These are phyloP conservation scores for Nyctalus aviator DNA, from an alignment of 2,797 vertebrate genomes.

Conservation along the genomic window DNA sequence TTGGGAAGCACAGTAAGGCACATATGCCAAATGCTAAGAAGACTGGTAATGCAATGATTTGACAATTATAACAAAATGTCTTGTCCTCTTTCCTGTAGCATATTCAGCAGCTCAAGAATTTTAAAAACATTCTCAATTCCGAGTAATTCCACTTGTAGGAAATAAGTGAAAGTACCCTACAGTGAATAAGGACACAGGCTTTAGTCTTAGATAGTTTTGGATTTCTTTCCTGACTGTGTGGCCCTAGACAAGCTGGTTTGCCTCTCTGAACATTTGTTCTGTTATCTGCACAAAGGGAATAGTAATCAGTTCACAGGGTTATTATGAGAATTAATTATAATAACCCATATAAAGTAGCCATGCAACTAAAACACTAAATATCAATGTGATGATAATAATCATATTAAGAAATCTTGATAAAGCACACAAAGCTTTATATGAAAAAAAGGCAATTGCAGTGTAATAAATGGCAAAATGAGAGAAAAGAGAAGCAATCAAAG, in stretches of 20 bases:
- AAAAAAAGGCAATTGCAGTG: not conserved
- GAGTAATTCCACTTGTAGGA: not conserved
- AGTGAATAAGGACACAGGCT: not conserved
- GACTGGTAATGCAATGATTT: not conserved
- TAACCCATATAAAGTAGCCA: not conserved
- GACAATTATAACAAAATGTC: not conserved
- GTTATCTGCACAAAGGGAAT: not conserved
- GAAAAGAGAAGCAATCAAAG: not conserved
- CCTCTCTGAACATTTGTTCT: not conserved
- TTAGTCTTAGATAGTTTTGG: not conserved
- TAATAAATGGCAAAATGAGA: not conserved
- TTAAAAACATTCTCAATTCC: not conserved
- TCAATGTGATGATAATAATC: not conserved
- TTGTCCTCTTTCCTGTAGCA: not conserved
- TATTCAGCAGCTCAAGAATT: not conserved
- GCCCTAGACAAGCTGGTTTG: not conserved
- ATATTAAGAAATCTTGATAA: not conserved
- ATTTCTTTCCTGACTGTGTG: not conserved
- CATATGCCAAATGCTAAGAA: not conserved
- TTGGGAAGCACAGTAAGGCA: not conserved
- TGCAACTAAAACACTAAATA: not conserved
- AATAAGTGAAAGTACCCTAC: conserved; percentile 8
- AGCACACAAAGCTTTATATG: not conserved
- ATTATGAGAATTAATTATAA: not conserved
- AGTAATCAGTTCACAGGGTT: not conserved